A percentile compares a stretch with the other conserved stretches of the same genome.
Conservation (phyloP, 2,888 invertebrate genomes). For the Polietes domitor region DNA sequence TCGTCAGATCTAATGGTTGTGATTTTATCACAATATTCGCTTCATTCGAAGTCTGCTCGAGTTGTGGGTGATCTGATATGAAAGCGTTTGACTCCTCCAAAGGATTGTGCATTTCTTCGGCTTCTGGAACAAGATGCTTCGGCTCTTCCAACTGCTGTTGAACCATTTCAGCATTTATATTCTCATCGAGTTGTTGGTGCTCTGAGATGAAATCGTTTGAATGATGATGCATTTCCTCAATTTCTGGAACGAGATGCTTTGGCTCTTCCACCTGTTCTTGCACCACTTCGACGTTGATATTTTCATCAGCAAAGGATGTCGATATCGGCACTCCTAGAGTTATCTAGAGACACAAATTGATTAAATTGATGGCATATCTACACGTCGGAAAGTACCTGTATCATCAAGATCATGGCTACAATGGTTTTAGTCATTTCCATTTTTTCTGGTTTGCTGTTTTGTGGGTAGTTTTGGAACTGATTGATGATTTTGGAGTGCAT, state of each 20-base stretch:
- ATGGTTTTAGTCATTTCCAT: not conserved
- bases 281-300: not conserved
- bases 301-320: not conserved
- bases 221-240: not conserved
- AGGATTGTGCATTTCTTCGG: not conserved
- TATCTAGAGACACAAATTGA: not conserved
- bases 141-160: not conserved
- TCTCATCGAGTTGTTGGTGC: too few species aligned
- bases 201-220: too few species aligned
- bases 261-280: not conserved
- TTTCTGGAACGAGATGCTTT: not conserved
- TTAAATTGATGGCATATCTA: not conserved
- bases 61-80: not conserved
- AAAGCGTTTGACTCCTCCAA: not conserved
- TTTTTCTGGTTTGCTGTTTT: not conserved
- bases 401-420: not conserved
- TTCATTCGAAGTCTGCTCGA: not conserved
- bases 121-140: not conserved
- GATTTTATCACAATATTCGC: not conserved
- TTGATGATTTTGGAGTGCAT: not conserved
- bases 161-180: not conserved
- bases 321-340: not conserved
- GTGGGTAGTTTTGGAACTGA: not conserved
- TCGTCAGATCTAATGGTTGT: not conserved
- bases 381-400: not conserved